Base-by-base conservation (phyloP, 2,888 invertebrate species). In the Cephus pygmeus region DNA sequence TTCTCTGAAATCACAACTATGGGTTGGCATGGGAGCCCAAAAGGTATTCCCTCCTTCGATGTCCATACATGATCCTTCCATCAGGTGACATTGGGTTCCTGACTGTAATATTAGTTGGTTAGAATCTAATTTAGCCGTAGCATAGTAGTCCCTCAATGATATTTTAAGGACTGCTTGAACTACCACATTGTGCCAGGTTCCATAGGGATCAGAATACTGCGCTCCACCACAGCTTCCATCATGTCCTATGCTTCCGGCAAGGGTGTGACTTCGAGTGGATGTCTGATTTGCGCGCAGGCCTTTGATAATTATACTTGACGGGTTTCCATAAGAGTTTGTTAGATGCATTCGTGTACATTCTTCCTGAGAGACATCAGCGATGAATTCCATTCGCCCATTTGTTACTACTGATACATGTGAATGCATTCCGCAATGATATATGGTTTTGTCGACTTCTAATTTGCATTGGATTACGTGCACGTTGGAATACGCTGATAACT, bases 401-500 rank as follows among this genome's bases (percentile, higher is more conserved):
- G 33, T 2, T 33, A 33, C 33, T 33, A 33, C 33, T 33, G 33
- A 33, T 33, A 33, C 33, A 33, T 33, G 33, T 2, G 33, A 33
- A 2, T 33, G 33, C 33, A 33, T 33, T 2, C 33, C 33, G 33
- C 33, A 33, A 33, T 33, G 33, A 33, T 33, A 33, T 33, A 33
- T 33, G 33, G 33, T 33, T 33, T 2, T 33, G 33, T 33, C 33
- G 33, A 33, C 33, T 33, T 33, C 33, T 2, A 33, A 2, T 33
- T 33, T 33, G 2, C 33, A 33, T 2, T 33, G 33, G 33, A 33
- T 33, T 2, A 33, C 33, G 2, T 77, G 33, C 1, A 69, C 40
- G 30, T 69, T 75, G 1, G 69, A 71, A 35, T 68, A 80, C 36
- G 80, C 80, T 12, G 69, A 78, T 9, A 79, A 36, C 69, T 83